phyloP scores from a whole-genome alignment of 1,140 invertebrate genomes.

The Neodiprion lecontei region DNA sequence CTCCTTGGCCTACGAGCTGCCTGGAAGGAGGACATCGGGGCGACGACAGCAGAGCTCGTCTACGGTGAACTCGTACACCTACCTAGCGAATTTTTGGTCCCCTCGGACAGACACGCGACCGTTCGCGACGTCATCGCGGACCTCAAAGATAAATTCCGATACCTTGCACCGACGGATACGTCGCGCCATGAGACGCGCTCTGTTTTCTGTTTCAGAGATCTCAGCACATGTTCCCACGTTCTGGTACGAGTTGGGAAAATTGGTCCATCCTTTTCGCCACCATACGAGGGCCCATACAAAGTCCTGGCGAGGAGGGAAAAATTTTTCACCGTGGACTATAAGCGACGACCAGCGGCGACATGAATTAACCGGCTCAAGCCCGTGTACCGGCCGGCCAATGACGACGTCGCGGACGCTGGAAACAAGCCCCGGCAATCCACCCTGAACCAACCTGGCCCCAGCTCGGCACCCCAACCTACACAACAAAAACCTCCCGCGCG shows the following conservation, averaged over 20 bases:
- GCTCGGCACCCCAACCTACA: too few species aligned
- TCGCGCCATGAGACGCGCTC: conserved; percentile 15
- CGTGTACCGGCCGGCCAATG: too few species aligned
- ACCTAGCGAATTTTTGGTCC: conserved; percentile 46
- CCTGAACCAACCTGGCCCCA: too few species aligned
- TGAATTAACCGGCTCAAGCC: too few species aligned
- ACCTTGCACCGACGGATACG: conserved; percentile 15
- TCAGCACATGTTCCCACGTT: conserved; percentile 35
- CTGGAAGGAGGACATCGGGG: conserved; percentile 38
- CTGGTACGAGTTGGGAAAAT: conserved; percentile 36
- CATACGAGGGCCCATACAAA: conserved; percentile 41
- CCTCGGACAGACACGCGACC: background rate
- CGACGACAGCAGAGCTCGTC: conserved; percentile 46
- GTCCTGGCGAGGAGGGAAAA: conserved; percentile 35
- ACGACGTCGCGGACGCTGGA: too few species aligned
- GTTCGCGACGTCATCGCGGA: background rate
- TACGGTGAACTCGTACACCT: conserved; percentile 46
- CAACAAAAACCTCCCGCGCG: too few species aligned
- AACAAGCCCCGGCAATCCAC: too few species aligned
- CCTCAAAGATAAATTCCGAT: conserved; percentile 15
- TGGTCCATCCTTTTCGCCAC: conserved; percentile 28
- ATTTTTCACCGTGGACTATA: conserved; percentile 27
- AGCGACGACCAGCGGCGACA: too few species aligned
- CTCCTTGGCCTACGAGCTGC: conserved; percentile 42
- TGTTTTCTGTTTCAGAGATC: conserved; percentile 35